Evolutionary conservation across 2,888 invertebrate genomes (phyloP).

Genomic region (Rhagium mordax): DNA sequence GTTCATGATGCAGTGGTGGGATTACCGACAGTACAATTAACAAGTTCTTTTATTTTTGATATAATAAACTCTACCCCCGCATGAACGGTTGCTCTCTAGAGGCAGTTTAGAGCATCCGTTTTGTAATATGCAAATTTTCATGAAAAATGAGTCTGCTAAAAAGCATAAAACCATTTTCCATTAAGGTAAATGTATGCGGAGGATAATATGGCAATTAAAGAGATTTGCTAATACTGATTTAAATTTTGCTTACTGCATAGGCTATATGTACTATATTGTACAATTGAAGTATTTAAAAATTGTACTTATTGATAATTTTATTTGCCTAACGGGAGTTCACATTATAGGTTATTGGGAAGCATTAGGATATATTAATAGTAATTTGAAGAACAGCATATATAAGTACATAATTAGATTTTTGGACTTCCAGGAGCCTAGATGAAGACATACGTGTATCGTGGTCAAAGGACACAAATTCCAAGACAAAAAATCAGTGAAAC

Average conservation of each 20-base stretch:
- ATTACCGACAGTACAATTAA: not conserved
- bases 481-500: no score
- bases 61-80: not conserved
- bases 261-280: not conserved
- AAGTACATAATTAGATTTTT: no score
- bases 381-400: no score
- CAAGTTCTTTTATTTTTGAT: not conserved
- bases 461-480: no score
- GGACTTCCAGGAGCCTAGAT: no score
- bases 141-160: not conserved
- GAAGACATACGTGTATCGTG: no score
- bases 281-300: no score
- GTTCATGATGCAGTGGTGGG: not conserved
- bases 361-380: no score
- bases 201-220: not conserved
- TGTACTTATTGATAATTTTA: no score
- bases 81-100: not conserved
- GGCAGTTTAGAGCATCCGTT: not conserved
- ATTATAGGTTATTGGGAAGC: no score
- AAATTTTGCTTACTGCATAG: not conserved
- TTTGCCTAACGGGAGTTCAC: no score
- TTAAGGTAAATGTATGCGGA: not conserved
- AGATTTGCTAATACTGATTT: not conserved
- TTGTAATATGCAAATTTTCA: not conserved
- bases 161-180: not conserved